These are phyloP conservation scores for Dicranocentrus wangi DNA, from an alignment of 2,888 invertebrate genomes.

Conservation along the genomic window DNA sequence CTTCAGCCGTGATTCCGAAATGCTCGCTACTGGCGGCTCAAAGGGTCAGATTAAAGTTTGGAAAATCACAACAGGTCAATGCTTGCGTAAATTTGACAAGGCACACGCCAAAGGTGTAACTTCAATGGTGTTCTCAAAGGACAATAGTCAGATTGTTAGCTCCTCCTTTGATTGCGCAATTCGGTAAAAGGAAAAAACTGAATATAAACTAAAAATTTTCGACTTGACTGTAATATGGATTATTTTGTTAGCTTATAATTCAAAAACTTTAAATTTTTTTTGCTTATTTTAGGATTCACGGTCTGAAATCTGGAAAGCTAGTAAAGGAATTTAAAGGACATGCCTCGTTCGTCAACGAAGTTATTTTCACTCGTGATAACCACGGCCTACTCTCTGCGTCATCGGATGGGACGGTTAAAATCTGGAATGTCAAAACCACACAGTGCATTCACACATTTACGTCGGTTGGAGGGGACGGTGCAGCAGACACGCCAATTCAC, in stretches of 20 bases:
- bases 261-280: too few relatives aligned
- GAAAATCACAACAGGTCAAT: slow-evolving; percentile 96
- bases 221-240: too few relatives aligned
- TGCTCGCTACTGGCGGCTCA: slow-evolving; percentile 95
- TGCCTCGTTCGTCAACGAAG: slow-evolving; percentile 97
- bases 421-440: slow-evolving; percentile 94
- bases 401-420: slow-evolving; percentile 96
- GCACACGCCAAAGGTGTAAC: slow-evolving; percentile 99
- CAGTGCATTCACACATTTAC: slow-evolving; percentile 95
- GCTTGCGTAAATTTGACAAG: slow-evolving; percentile 93
- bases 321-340: slow-evolving; percentile 99
- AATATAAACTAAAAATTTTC: too few relatives aligned
- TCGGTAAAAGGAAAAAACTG: too few relatives aligned
- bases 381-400: slow-evolving; percentile 95
- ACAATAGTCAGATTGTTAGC: slow-evolving; percentile 95
- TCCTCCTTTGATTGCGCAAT: slow-evolving; percentile 96
- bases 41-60: slow-evolving; percentile 94
- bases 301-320: slow-evolving; percentile 97
- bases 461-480: slow-evolving; percentile 81
- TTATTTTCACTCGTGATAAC: slow-evolving; percentile 93
- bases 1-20: slow-evolving; percentile 98
- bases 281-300: slow-evolving; percentile 93
- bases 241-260: too few relatives aligned
- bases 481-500: slow-evolving; percentile 91
- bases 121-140: slow-evolving; percentile 94